A percentile compares a stretch with the other conserved stretches of the same genome.
Evolutionary conservation across 2,888 invertebrate species (phyloP).

Genomic region (Cheilosia grossa): DNA sequence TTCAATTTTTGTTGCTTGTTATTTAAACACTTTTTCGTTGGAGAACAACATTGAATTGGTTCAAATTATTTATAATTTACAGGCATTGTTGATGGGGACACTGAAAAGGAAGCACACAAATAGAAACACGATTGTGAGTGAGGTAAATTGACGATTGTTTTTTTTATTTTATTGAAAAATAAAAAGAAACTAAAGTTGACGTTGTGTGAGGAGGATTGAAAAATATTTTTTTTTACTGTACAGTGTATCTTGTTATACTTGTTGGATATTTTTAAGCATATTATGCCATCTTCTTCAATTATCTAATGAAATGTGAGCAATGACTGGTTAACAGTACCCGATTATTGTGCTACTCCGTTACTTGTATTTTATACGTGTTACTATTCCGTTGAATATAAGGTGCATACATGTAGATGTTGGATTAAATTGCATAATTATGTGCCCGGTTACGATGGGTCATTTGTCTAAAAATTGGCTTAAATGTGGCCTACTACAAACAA

Average conservation of each 20-base stretch:
- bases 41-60: constrained; percentile 7
- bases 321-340: too few relatives aligned
- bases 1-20: not conserved
- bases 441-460: too few relatives aligned
- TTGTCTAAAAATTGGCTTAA: too few relatives aligned
- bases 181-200: constrained; percentile 31
- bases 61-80: not conserved
- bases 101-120: constrained; percentile 5
- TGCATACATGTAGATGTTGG: too few relatives aligned
- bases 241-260: not conserved
- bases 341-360: too few relatives aligned
- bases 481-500: too few relatives aligned
- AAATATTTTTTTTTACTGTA: not conserved
- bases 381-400: too few relatives aligned
- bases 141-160: not conserved
- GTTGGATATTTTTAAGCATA: too few relatives aligned
- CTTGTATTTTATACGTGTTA: too few relatives aligned
- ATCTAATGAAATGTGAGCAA: too few relatives aligned
- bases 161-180: not conserved
- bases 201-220: not conserved
- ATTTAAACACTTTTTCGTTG: constrained; percentile 30
- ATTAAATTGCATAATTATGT: too few relatives aligned
- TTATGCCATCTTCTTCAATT: too few relatives aligned
- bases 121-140: not conserved
- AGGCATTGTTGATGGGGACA: constrained; percentile 14